Conservation (phyloP, 2,113 vertebrate genomes). For the Paradoxurus hermaphroditus region DNA sequence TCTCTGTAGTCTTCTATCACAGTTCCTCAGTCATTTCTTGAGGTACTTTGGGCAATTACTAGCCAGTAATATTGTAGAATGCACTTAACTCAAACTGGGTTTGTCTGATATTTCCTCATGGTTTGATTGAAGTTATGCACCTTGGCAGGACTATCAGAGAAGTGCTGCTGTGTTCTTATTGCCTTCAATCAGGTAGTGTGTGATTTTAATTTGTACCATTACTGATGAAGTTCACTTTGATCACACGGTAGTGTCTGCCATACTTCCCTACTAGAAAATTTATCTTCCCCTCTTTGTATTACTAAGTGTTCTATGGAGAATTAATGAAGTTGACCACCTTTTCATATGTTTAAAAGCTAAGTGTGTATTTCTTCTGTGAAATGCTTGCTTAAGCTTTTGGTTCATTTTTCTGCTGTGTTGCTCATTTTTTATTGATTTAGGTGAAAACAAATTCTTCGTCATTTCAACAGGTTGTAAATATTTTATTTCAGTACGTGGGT, state of each 20-base stretch:
- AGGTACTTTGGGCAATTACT: not conserved
- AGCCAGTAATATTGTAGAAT: not conserved
- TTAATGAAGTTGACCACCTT: not conserved
- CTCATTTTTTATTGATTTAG: not conserved
- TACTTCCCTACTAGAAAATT: not conserved
- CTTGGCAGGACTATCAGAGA: not conserved
- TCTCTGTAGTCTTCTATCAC: not conserved
- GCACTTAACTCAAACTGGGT: not conserved
- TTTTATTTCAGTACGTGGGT: not conserved
- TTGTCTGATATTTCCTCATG: not conserved
- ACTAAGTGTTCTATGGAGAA: not conserved
- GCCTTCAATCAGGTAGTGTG: not conserved
- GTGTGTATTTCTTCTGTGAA: not conserved
- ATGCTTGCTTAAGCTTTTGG: not conserved
- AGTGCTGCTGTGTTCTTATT: not conserved
- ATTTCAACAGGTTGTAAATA: not conserved
- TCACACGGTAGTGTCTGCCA: not conserved
- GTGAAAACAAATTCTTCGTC: not conserved
- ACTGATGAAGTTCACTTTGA: not conserved
- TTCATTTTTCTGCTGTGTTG: not conserved
- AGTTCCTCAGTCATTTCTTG: not conserved
- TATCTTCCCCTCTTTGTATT: not conserved
- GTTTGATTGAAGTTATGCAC: not conserved
- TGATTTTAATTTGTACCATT: not conserved
- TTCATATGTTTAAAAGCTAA: not conserved